Conservation (phyloP, 2,797 vertebrate genomes). For the Manis crassicaudata region DNA sequence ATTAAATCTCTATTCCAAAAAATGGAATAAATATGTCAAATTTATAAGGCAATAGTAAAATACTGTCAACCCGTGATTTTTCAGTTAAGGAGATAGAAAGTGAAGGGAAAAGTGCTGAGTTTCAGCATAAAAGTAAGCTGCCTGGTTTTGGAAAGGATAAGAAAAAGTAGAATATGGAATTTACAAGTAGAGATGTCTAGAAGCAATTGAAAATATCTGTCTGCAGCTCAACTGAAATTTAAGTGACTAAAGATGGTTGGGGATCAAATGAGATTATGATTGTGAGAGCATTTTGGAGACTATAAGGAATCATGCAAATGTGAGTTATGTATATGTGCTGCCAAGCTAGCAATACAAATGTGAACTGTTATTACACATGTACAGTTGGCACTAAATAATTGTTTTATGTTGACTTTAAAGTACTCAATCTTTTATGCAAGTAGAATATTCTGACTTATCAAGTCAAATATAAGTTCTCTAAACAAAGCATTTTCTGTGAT, state of each 20-base stretch:
- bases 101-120: not conserved
- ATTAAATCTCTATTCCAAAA: not conserved
- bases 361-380: not conserved
- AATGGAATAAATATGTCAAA: not conserved
- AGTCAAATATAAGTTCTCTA: not conserved
- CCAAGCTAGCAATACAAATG: not conserved
- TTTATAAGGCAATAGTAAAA: not conserved
- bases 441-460: constrained; percentile 8
- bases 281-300: not conserved
- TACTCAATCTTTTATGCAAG: not conserved
- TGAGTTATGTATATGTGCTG: not conserved
- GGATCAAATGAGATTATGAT: not conserved
- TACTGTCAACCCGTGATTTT: not conserved
- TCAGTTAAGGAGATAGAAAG: not conserved
- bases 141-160: not conserved
- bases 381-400: not conserved
- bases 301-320: not conserved
- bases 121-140: not conserved
- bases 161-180: not conserved
- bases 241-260: not conserved
- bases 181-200: not conserved
- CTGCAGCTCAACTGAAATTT: not conserved
- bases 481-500: not conserved
- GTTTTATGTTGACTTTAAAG: constrained; percentile 1
- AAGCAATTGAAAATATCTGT: not conserved